Percentiles rank a stretch among this genome's conserved stretches.
These are phyloP conservation scores for Caprella mutica DNA, from an alignment of 2,888 invertebrate species.

Conservation along the genomic window DNA sequence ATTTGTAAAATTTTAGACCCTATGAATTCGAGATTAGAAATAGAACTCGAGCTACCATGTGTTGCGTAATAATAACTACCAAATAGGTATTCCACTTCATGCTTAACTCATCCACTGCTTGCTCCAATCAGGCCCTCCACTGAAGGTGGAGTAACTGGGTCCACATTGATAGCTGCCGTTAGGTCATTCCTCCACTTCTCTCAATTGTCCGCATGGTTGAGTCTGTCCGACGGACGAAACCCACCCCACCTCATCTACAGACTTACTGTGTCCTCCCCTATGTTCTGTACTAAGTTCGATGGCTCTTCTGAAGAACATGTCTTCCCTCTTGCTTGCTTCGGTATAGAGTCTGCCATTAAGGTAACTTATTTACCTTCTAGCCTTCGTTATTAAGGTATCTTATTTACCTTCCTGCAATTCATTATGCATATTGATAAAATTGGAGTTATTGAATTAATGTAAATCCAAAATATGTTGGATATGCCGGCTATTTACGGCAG, in stretches of 20 bases:
- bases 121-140: too few species aligned
- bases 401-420: neutral
- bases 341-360: constrained; percentile 52
- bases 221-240: constrained; percentile 41
- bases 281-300: constrained; percentile 48
- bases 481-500: neutral
- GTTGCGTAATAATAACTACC: too few species aligned
- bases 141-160: too few species aligned
- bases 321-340: constrained; percentile 58
- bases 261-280: constrained; percentile 56
- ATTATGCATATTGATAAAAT: neutral
- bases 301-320: constrained; percentile 52
- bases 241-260: constrained; percentile 52
- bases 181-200: constrained; percentile 93
- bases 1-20: too few species aligned
- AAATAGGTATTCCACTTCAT: too few species aligned
- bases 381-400: neutral
- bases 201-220: constrained; percentile 86
- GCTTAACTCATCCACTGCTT: too few species aligned
- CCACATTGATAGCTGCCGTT: constrained; percentile 67
- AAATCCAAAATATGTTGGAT: neutral
- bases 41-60: too few species aligned
- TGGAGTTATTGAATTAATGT: neutral
- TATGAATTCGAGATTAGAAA: too few species aligned
- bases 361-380: constrained; percentile 38